Evolutionary conservation across 2,888 invertebrate genomes (phyloP).

Genomic region (Brachyopa scutellaris): DNA sequence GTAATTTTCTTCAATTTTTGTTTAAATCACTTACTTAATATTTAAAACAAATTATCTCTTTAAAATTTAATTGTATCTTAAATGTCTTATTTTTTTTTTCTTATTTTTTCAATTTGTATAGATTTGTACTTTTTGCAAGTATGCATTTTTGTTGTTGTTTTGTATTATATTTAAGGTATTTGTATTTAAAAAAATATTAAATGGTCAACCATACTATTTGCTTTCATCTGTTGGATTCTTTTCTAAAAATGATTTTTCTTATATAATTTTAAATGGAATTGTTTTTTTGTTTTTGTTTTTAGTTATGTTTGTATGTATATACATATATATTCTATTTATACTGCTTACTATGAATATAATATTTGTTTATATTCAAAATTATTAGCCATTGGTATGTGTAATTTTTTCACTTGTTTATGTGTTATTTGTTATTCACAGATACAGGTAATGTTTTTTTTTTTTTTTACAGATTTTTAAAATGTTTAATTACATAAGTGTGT

Average conservation of each 20-base stretch:
- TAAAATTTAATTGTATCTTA: conserved; percentile 58
- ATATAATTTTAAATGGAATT: not conserved
- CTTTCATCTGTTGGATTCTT: conserved; percentile 32
- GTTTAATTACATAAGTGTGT: conserved; percentile 23
- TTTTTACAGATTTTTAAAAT: conserved; percentile 39
- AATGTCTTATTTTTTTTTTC: conserved; percentile 28
- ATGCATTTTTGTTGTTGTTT: conserved; percentile 50
- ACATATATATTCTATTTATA: conserved; percentile 45
- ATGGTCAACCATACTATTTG: conserved; percentile 50
- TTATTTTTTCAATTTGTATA: conserved; percentile 67
- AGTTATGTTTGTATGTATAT: conserved; percentile 29
- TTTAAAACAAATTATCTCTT: conserved; percentile 57
- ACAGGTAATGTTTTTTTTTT: conserved; percentile 5
- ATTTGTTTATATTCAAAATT: conserved; percentile 28
- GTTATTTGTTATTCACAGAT: conserved; percentile 22
- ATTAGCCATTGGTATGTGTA: conserved; percentile 39
- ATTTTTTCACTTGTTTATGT: conserved; percentile 13
- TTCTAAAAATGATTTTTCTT: conserved; percentile 13
- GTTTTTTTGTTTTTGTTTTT: conserved; percentile 5
- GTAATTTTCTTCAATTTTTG: conserved; percentile 15
- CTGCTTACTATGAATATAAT: conserved; percentile 8
- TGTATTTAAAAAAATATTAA: conserved; percentile 62
- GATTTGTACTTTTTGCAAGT: conserved; percentile 73
- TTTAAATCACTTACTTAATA: conserved; percentile 58
- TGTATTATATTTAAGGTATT: conserved; percentile 58